Evolutionary conservation across 2,888 invertebrate species (phyloP).

Genomic region (Rotaria magnacalcarata): DNA sequence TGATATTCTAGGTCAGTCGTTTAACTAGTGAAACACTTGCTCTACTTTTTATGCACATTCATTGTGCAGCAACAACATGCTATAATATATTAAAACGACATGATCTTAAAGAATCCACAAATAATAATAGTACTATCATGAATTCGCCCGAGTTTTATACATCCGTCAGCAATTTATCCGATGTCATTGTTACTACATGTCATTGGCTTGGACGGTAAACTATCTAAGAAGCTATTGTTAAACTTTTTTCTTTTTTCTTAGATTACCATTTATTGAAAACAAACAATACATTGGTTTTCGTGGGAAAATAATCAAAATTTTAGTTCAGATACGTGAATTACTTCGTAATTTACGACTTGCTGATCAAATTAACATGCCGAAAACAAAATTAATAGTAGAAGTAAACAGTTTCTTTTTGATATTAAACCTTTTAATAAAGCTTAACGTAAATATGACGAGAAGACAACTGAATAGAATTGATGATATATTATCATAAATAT

Average conservation of each 20-base stretch:
- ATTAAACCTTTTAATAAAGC: not conserved
- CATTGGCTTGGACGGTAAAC: constrained; percentile 30
- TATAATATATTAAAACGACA: not conserved
- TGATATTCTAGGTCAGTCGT: constrained; percentile 74
- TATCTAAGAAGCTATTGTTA: not conserved
- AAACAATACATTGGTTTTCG: constrained; percentile 24
- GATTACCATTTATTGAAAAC: constrained; percentile 33
- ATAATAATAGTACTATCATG: not conserved
- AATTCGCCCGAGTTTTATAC: not conserved
- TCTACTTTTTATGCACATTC: constrained; percentile 64
- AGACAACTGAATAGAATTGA: too few species aligned
- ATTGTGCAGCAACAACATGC: constrained; percentile 12
- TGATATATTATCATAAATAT: too few species aligned
- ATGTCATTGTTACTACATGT: not conserved
- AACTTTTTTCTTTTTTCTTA: not conserved
- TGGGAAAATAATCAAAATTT: constrained; percentile 1
- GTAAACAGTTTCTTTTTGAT: not conserved
- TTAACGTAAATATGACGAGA: too few species aligned
- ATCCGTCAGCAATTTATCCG: constrained; percentile 4
- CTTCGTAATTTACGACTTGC: constrained; percentile 10
- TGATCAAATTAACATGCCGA: constrained; percentile 18
- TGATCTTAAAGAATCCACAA: not conserved
- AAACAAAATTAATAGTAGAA: constrained; percentile 4
- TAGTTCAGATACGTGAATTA: constrained; percentile 25
- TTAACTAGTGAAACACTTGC: constrained; percentile 85